These are phyloP conservation scores for Stomatorhinus walkeri DNA, from an alignment of 2,797 vertebrate species.

Conservation along the genomic window DNA sequence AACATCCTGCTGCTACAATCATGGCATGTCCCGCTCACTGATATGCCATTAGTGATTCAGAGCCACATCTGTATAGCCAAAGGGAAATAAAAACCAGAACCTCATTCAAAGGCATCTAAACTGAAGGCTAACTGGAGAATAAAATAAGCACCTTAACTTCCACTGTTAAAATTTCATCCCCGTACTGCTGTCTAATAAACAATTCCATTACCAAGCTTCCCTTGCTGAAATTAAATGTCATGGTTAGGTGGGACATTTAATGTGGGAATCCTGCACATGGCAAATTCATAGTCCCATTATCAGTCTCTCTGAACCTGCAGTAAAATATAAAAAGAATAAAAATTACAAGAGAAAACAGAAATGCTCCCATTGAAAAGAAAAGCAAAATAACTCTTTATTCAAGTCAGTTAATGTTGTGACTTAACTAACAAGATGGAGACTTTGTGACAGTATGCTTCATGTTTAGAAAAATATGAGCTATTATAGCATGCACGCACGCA, in stretches of 20 bases:
- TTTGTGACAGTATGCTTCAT: not conserved
- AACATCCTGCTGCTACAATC: not conserved
- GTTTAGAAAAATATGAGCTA: not conserved
- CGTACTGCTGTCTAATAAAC: constrained; percentile 44
- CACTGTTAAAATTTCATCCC: constrained; percentile 43
- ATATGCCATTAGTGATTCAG: constrained; percentile 44
- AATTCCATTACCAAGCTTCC: constrained; percentile 40
- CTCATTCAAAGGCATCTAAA: constrained; percentile 46
- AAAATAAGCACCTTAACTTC: constrained; percentile 37
- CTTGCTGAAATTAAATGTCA: constrained; percentile 48
- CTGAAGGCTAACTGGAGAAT: constrained; percentile 45
- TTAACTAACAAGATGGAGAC: not conserved
- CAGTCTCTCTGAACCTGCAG: constrained; percentile 25
- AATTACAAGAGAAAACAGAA: constrained; percentile 8
- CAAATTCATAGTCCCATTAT: constrained; percentile 42
- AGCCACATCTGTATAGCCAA: constrained; percentile 41
- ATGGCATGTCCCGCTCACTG: constrained; percentile 10
- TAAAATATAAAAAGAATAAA: constrained; percentile 26
- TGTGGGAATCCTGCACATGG: constrained; percentile 34
- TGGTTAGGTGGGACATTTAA: constrained; percentile 44
- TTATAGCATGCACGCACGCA: not conserved
- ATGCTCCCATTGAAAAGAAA: constrained; percentile 27
- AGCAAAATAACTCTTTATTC: constrained; percentile 24
- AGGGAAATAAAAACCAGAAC: constrained; percentile 42
- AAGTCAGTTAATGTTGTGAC: constrained; percentile 6